These are phyloP conservation scores for Pantelozetes paolii DNA, from an alignment of 2,888 invertebrate genomes.

Conservation along the genomic window DNA sequence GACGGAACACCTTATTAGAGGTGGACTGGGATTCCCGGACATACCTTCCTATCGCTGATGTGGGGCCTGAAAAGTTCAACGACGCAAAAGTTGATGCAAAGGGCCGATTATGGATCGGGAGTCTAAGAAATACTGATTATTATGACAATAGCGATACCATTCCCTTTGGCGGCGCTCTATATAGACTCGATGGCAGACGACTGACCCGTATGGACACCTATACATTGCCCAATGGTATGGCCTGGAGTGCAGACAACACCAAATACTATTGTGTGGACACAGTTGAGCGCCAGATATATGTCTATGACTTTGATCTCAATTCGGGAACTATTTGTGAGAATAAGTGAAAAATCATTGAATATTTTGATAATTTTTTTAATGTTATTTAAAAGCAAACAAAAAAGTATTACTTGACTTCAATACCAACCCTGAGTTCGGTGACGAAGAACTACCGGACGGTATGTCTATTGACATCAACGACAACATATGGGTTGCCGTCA, in stretches of 20 bases:
- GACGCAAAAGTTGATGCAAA: constrained; percentile 72
- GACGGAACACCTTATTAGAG: constrained; percentile 40
- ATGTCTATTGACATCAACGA: constrained; percentile 36
- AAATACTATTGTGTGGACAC: constrained; percentile 37
- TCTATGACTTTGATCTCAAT: constrained; percentile 34
- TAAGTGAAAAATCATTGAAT: too few species aligned
- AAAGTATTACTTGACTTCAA: constrained; percentile 28
- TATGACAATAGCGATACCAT: background rate
- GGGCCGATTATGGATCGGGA: constrained; percentile 70
- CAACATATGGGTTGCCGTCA: constrained; percentile 36
- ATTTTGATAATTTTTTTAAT: background rate
- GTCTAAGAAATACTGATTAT: constrained; percentile 42
- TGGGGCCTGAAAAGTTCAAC: constrained; percentile 60
- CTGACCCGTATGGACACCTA: constrained; percentile 1
- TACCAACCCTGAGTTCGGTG: background rate
- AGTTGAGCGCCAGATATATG: constrained; percentile 36
- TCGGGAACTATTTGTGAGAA: constrained; percentile 34
- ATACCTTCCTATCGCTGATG: constrained; percentile 32
- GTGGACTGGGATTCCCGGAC: constrained; percentile 44
- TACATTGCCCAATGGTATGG: constrained; percentile 41
- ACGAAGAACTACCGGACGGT: constrained; percentile 40
- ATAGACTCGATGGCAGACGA: background rate
- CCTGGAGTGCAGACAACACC: constrained; percentile 31
- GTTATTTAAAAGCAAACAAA: constrained; percentile 5
- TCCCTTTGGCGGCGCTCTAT: constrained; percentile 14